Evolutionary conservation across 2,888 invertebrate species (phyloP), one percentile per base, ranked within the genome.

Genomic region (Aelia acuminata): DNA sequence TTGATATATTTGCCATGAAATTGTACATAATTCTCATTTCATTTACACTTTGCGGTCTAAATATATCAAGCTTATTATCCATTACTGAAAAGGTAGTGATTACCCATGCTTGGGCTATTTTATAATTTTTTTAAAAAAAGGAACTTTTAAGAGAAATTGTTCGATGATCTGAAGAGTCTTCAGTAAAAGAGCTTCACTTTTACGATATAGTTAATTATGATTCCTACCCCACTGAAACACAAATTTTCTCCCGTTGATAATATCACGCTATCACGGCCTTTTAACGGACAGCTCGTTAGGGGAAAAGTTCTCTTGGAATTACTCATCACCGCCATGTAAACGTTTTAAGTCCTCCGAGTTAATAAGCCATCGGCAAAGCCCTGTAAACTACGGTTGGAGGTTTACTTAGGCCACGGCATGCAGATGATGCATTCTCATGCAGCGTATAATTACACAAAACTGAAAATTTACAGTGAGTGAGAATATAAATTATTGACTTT

Each of bases 381-480:
- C 43, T 20, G 43, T 43, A n/a, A 47, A 47, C 80, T 39, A 80
- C 39, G 20, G n/a, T 0, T 10, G 31, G 11, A 4, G 39, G 80
- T 80, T 80, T 80, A 47, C 80, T 80, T 47, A n/a, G 80, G 35
- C 80, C 43, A 22, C n/a, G n/a, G n/a, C 80, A 47, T 80, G 80
- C 80, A 80, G 80, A 80, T 80, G 39, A 80, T 80, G 43, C 43
- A 47, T 80, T 80, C 80, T 80, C 80, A 80, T 80, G 80, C 80
- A 80, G 22, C 43, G 80, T 47, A 80, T 80, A 80, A 80, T 80
- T 80, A 80, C 43, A n/a, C 43, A 39, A 43, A 80, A n/a, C 43
- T 43, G 43, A 47, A 39, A 80, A 80, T 80, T 43, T 80, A 80
- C 43, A 47, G 80, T n/a, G n/a, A 39, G 18, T 4, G 10, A 22